Base-by-base conservation (phyloP, 2,888 invertebrate species). In the Gnatocerus cornutus region DNA sequence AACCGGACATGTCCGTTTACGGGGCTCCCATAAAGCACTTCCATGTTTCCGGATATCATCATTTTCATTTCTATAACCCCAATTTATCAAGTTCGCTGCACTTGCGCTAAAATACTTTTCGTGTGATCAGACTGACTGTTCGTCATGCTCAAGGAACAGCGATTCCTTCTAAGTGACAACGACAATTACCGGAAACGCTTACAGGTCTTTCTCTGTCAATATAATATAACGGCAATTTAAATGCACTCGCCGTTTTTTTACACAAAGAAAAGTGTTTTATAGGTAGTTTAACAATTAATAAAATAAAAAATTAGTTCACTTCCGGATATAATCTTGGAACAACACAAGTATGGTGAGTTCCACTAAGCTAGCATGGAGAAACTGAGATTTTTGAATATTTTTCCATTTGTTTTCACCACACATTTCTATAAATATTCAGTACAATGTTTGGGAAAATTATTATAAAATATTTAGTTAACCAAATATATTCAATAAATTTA, bases 21-120 rank as follows among this genome's bases (percentile, higher is more conserved):
- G 80, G 78, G 73, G 73, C 76, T 78, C 77, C 82, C 84, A 83
- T 85, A 84, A 84, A 84, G 84, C 84, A 84, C 83, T 85, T 84
- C 82, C 84, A 82, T 85, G 84, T 85, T 84, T 81, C 81, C 80
- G 82, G 81, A 83, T 82, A 83, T 83, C 81, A 82, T 83, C 80
- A 77, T 81, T 82, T 82, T 81, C 81, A 82, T 83, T 84, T 83
- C 82, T 79, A 80, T 80, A 80, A 80, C 79, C 69, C 74, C 76
- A 73, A 81, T 79, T 79, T 80, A 79, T 80, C 77, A 67, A 63
- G 58, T 56, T 61, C 67, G 52, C 62, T 61, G 52, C 67, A 56
- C 53, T 41, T 30, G 56, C 50, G 62, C 62, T 70, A 71, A 71
- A 68, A 71, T 66, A 62, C 68, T 69, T 71, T 71, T 62, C 70